Base-by-base conservation (phyloP, 2,113 vertebrate species). In the Silurus meridionalis region DNA sequence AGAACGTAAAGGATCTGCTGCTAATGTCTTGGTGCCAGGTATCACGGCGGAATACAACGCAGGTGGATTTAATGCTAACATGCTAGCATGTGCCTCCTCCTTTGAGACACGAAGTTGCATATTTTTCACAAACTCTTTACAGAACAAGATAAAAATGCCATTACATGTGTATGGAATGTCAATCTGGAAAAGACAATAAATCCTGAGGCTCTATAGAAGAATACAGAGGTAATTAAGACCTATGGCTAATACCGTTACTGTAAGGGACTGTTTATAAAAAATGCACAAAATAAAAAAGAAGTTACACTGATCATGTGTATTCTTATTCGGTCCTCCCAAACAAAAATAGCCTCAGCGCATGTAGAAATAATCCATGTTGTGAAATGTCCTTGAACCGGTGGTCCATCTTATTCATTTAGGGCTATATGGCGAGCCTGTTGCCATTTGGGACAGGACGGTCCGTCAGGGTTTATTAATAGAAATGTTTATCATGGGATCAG, bases 281-380 rank as follows among this genome's bases (percentile, higher is more conserved):
- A 37, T 37, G 28, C 28, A 37, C 28, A 37, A 37, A 37, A 37
- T 37, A 37, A 74, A 23, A 13, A 50, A 48, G 48, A 53, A 52
- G 21, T 23, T n/a, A 75, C 48, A 91, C 64, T 89, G 86, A 89
- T 90, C 89, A 80, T 61, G 83, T 90, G 89, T 90, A 89, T 84
- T 60, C 79, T 55, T 89, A 80, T 82, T 89, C 67, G 72, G 48
- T 74, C 9, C 19, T 74, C 48, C 0, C 82, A 91, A 89, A 94
- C 90, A 93, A 87, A 53, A 61, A 61, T 89, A 85, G 82, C 21
- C 82, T 74, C n/a, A 72, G 82, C 17, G 82, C 4, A 6, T 0
- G 50, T 61, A 84, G 89, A 86, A 89, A 91, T 81, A 90, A 25
- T 52, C 17, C 55, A n/a, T 81, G 74, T 85, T 50, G 8, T 48